Evolutionary conservation across 2,113 vertebrate genomes (phyloP).

Genomic region (Pachyramphus minor): DNA sequence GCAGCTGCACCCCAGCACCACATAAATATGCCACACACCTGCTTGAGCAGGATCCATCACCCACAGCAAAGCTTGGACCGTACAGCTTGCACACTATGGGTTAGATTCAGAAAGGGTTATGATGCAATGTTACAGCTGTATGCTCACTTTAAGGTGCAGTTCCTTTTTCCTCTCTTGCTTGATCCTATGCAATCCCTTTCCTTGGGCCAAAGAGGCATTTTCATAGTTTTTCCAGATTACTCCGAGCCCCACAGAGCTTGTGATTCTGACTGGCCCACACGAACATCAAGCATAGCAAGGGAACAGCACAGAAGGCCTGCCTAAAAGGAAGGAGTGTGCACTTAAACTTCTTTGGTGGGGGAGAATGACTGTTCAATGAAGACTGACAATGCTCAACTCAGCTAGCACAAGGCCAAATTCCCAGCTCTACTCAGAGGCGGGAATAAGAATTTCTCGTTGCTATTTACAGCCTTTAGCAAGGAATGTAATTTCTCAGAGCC

Average conservation of each 20-base stretch:
- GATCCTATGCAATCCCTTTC: not conserved
- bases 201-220: not conserved
- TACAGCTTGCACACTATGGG: not conserved
- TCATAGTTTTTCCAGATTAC: not conserved
- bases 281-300: not conserved
- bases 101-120: not conserved
- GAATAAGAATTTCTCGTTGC: not conserved
- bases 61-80: not conserved
- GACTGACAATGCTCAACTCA: not conserved
- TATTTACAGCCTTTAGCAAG: not conserved
- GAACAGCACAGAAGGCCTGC: not conserved
- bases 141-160: not conserved
- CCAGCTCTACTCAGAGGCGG: not conserved
- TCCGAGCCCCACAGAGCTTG: accelerated
- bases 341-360: not conserved
- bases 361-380: not conserved
- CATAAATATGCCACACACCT: not conserved
- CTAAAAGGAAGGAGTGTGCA: not conserved
- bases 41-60: not conserved
- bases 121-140: not conserved
- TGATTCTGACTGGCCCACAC: not conserved
- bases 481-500: not conserved
- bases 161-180: not conserved
- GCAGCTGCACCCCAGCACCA: not conserved
- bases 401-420: not conserved